These are phyloP conservation scores for Rhynchotus rufescens DNA, from an alignment of 2,797 vertebrate genomes.

Conservation along the genomic window DNA sequence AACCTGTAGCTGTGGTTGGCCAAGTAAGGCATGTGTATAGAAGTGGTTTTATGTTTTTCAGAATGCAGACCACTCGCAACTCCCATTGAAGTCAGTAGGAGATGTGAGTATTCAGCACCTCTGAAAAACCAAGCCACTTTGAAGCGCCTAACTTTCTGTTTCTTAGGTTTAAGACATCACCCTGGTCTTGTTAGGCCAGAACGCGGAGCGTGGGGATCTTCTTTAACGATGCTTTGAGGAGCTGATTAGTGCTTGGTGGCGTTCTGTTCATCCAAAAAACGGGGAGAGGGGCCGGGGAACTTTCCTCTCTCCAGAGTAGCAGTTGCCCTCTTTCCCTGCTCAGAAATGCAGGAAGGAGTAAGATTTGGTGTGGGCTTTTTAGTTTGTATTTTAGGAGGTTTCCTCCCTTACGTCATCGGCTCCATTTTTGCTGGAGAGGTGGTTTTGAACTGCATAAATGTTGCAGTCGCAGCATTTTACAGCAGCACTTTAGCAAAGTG, in stretches of 20 bases:
- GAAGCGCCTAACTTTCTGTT: conserved; percentile 24
- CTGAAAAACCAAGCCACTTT: conserved; percentile 69
- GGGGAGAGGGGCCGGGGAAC: neutral
- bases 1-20: conserved; percentile 22
- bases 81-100: conserved; percentile 75
- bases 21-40: conserved; percentile 52
- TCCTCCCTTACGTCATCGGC: neutral
- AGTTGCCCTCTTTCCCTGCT: neutral
- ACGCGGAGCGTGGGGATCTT: neutral
- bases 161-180: neutral
- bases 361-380: rapidly evolving
- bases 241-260: neutral
- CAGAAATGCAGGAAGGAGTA: neutral
- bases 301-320: neutral
- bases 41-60: conserved; percentile 74
- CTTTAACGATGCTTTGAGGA: neutral
- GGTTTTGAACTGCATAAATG: neutral
- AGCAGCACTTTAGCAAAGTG: neutral
- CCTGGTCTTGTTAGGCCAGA: neutral
- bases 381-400: neutral
- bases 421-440: neutral
- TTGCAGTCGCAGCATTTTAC: neutral
- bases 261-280: neutral
- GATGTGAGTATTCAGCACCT: conserved; percentile 76
- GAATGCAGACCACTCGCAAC: conserved; percentile 73